Percentiles rank a stretch among this genome's conserved stretches.
Conservation (phyloP, 2,888 invertebrate species). For the Drosophila prolongata region DNA sequence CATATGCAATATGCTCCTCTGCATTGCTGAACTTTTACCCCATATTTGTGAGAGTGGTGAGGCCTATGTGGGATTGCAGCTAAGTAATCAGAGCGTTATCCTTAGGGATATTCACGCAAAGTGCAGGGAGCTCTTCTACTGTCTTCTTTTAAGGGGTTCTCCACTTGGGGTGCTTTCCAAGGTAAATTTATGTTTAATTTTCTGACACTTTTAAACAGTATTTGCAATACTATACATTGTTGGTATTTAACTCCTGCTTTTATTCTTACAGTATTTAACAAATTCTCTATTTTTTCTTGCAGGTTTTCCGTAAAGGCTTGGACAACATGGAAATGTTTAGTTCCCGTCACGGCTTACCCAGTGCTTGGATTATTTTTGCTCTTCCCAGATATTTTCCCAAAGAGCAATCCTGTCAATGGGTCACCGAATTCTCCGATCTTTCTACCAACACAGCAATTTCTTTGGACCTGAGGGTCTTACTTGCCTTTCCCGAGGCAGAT, state of each 20-base stretch:
- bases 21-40: constrained; percentile 90
- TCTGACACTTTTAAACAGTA: too few relatives aligned
- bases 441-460: constrained; percentile 87
- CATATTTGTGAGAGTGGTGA: constrained; percentile 88
- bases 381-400: constrained; percentile 87
- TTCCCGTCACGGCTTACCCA: constrained; percentile 86
- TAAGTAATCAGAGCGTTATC: constrained; percentile 87
- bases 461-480: constrained; percentile 89
- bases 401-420: constrained; percentile 83
- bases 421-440: constrained; percentile 85
- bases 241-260: too few relatives aligned
- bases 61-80: constrained; percentile 86
- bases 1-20: constrained; percentile 90
- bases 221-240: too few relatives aligned
- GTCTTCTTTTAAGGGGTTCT: constrained; percentile 90
- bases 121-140: constrained; percentile 91
- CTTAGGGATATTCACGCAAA: constrained; percentile 93
- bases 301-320: constrained; percentile 87
- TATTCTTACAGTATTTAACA: too few relatives aligned
- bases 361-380: constrained; percentile 90
- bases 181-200: constrained; percentile 78
- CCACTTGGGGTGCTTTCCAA: constrained; percentile 91
- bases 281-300: constrained; percentile 2
- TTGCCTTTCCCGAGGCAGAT: constrained; percentile 91
- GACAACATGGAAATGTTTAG: constrained; percentile 86